A percentile compares a stretch with the other conserved stretches of the same genome.
phyloP scores from a whole-genome alignment of 2,888 invertebrate genomes.

The Clanis bilineata region DNA sequence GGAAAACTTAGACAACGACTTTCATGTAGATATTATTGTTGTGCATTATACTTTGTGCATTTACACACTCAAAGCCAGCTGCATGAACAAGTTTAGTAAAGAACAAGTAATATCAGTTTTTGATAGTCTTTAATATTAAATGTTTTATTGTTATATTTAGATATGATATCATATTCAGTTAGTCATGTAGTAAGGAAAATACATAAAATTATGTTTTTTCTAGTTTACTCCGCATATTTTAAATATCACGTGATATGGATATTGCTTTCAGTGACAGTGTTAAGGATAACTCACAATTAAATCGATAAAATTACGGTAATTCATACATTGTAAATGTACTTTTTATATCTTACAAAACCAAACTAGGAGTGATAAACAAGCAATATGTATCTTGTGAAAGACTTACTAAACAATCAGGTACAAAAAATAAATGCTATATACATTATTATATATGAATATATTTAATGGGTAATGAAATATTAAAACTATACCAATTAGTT shows the following conservation, averaged over 20 bases:
- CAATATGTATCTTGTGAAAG: background rate
- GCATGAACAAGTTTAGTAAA: no score
- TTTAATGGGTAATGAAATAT: background rate
- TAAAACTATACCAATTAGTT: background rate
- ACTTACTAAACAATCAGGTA: constrained; percentile 8
- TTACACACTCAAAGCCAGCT: no score
- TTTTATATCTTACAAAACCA: background rate
- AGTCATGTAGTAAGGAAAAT: background rate
- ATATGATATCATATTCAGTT: background rate
- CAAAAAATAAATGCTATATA: no score
- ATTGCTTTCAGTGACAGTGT: constrained; percentile 1
- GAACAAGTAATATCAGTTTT: no score
- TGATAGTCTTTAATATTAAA: no score
- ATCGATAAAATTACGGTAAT: background rate
- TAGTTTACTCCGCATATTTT: background rate
- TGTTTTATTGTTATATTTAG: background rate
- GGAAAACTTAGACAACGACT: no score
- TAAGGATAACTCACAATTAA: background rate
- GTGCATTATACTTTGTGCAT: no score
- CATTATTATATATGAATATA: constrained; percentile 14
- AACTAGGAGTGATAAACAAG: constrained; percentile 3
- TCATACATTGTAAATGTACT: background rate
- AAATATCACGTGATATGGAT: background rate
- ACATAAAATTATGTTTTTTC: background rate
- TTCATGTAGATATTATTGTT: no score